Evolutionary conservation across 2,888 invertebrate species (phyloP), one percentile per base, ranked within the genome.

Genomic region (Seira sanloemensis): DNA sequence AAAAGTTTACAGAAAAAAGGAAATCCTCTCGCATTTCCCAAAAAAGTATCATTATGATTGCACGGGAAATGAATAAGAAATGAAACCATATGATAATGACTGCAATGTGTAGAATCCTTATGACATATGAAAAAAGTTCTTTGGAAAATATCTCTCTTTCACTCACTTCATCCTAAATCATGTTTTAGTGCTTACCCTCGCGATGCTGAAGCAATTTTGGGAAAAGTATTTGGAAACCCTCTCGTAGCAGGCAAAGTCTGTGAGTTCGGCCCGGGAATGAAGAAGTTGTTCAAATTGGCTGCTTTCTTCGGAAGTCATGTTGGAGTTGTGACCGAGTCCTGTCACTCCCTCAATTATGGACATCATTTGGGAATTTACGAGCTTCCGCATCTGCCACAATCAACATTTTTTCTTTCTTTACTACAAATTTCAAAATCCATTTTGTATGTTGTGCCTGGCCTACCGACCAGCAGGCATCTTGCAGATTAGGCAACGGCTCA

Each of bases 111-210:
- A 25, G 26, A 23, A 12, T 37, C 71, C n/a, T n/a, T n/a, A n/a
- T n/a, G n/a, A n/a, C n/a, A n/a, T n/a, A n/a, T n/a, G n/a, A 50
- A 50, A 50, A 2, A 16, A 7, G n/a, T n/a, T n/a, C n/a, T n/a
- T n/a, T n/a, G 50, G 50, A 89, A 26, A 25, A 1, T 26, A 9
- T 25, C 23, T 72, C 21, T 16, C 25, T 50, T 37, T 90, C 90
- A 92, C 92, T 90, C 91, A 88, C 67, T 91, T 90, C 54, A 92
- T 90, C 72, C 91, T 90, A 86, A 91, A 91, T 88, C 92, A 92
- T 21, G 89, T 88, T 50, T 90, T n/a, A n/a, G n/a, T n/a, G n/a
- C 46, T 90, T 90, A 92, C 92, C 90, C 91, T 89, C 67, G 91
- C 90, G 54, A 92, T 90, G 74, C 91, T 90, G 86, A 91, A 91